Conservation (phyloP, 2,888 invertebrate genomes). For the Drosophila ezoana region DNA sequence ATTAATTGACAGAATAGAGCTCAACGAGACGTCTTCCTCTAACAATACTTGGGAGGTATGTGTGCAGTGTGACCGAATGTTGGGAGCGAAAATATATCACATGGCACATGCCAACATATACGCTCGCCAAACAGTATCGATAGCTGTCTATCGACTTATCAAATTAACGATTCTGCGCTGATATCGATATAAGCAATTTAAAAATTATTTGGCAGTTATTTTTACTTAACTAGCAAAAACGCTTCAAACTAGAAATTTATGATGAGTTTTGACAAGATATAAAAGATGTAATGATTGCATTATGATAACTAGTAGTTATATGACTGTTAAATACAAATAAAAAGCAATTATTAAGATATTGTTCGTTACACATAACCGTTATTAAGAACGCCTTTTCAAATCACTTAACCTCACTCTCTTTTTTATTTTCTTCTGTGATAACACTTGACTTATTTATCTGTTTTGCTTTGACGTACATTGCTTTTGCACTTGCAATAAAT, state of each 20-base stretch:
- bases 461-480: slow-evolving; percentile 1
- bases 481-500: slow-evolving; percentile 1
- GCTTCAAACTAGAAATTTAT: not conserved
- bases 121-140: slow-evolving; percentile 3
- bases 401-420: not conserved
- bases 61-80: slow-evolving; percentile 31
- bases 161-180: not conserved
- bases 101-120: too few relatives aligned
- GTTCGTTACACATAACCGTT: not conserved
- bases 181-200: slow-evolving; percentile 5
- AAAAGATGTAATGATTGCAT: not conserved
- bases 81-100: not conserved
- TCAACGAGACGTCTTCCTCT: slow-evolving; percentile 23
- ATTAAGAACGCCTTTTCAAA: not conserved
- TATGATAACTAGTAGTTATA: not conserved
- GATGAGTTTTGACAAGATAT: not conserved
- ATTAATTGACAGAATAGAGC: slow-evolving; percentile 14
- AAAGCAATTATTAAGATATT: too few relatives aligned
- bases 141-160: slow-evolving; percentile 4
- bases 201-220: not conserved
- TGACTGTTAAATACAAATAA: not conserved
- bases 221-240: not conserved
- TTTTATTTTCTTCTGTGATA: not conserved
- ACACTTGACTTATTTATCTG: not conserved
- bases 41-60: slow-evolving; percentile 25